Evolutionary conservation across 2,113 vertebrate species (phyloP).

Genomic region (Murina feae): DNA sequence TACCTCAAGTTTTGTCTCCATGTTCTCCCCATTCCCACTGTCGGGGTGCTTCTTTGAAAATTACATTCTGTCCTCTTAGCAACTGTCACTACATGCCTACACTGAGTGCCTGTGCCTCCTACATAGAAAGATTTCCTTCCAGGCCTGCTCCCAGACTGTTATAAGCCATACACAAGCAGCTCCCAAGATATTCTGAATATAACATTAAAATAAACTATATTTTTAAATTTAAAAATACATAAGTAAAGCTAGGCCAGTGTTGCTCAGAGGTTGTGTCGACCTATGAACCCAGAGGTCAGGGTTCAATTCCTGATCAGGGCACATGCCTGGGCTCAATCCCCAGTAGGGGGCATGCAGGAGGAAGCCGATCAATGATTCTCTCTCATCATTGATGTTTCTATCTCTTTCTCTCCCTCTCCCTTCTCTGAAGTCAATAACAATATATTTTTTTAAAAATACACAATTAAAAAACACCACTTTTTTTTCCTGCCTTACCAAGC

Average conservation of each 20-base stretch:
- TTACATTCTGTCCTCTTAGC: neutral
- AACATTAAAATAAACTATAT: neutral
- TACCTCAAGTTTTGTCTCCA: neutral
- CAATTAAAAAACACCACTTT: neutral
- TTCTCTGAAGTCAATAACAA: no score
- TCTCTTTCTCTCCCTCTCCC: no score
- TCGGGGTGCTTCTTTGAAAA: neutral
- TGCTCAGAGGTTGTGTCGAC: no score
- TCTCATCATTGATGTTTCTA: no score
- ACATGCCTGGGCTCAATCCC: no score
- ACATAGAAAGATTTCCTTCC: neutral
- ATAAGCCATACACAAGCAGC: neutral
- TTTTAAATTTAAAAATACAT: neutral
- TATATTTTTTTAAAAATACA: neutral
- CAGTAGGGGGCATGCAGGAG: no score
- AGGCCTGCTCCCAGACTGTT: neutral
- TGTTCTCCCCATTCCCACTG: fast-evolving
- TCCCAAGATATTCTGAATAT: neutral
- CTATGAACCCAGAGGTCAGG: no score
- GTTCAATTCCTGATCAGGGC: no score
- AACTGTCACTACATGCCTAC: neutral
- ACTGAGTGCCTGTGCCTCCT: neutral
- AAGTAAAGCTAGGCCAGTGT: neutral
- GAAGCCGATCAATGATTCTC: no score
- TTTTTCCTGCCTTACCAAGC: neutral